phyloP scores from a whole-genome alignment of 2,797 vertebrate species.

The Eulemur albifrons region DNA sequence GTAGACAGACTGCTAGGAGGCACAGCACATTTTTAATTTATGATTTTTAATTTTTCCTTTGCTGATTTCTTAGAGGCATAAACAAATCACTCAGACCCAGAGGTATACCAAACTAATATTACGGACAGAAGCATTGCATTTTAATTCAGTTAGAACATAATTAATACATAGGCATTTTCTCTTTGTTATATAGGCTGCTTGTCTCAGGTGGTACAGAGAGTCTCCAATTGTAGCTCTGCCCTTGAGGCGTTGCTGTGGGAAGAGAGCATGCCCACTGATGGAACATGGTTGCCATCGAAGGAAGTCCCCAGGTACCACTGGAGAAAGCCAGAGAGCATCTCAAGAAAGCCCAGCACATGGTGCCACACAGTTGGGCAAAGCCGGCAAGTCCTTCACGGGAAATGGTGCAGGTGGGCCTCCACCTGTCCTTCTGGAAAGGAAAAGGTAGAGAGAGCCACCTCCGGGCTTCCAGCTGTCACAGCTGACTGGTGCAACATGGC shows the following conservation, averaged over 20 bases:
- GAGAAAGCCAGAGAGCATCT: fast-evolving
- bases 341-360: not conserved
- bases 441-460: not conserved
- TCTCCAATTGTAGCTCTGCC: not conserved
- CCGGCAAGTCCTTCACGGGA: not conserved
- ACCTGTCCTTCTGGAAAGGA: not conserved
- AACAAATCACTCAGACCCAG: not conserved
- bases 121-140: not conserved
- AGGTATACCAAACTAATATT: not conserved
- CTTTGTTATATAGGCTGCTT: not conserved
- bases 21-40: not conserved
- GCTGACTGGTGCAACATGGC: not conserved
- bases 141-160: not conserved
- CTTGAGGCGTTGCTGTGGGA: not conserved
- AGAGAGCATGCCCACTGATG: not conserved
- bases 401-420: not conserved
- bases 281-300: not conserved
- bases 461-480: not conserved
- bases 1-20: not conserved
- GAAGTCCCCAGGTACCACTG: not conserved
- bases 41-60: not conserved
- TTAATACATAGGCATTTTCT: not conserved
- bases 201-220: not conserved
- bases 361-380: not conserved
- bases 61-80: slow-evolving; percentile 3